Evolutionary conservation across 2,113 vertebrate species (phyloP), one percentile per base, ranked within the genome.

Genomic region (Amazona vittata): DNA sequence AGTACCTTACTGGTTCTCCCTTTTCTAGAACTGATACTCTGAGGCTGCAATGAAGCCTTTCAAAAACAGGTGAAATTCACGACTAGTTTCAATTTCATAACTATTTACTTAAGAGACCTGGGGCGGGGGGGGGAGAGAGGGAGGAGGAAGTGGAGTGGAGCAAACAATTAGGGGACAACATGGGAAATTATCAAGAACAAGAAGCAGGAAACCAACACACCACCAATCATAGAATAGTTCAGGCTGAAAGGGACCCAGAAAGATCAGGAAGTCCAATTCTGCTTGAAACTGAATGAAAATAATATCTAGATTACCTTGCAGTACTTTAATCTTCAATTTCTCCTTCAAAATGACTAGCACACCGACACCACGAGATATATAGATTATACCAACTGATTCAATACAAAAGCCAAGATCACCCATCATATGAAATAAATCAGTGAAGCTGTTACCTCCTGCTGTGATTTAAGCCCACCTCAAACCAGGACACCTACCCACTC

Each of bases 31-130:
- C 4, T 31, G 7, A 71, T 33, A 26, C 10, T 50, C 33, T 41
- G 12, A 83, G 26, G 14, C 14, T 89, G 4, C 28, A 80, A 73
- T 9, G 52, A 89, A 16, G 5, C 12, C 22, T 44, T 83, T 52
- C 46, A 43, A 59, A 76, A 71, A 33, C 8, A 33, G 7, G 20
- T 64, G 19, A 91, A 75, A 90, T 39, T 37, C 15, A 59, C 0
- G 4, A 46, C 12, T 50, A 15, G 16, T 55, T 85, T 68, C 35
- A 39, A 19, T 74, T 83, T 65, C 28, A 12, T 21, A 43, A 55
- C 12, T 50, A 35, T 5, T 46, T 73, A 28, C 2, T 0, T 3
- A 33, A 43, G 14, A 69, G 2, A 20, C 5, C 41, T 83, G 37
- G 37, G 37, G 37, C 37, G 9, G 37, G 37, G 37, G 37, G 37